Percentiles rank a stretch among this genome's conserved stretches.
These are phyloP conservation scores for Palythoa heliodiscus DNA, from an alignment of 92 coral and sea anemone genomes.

Conservation along the genomic window DNA sequence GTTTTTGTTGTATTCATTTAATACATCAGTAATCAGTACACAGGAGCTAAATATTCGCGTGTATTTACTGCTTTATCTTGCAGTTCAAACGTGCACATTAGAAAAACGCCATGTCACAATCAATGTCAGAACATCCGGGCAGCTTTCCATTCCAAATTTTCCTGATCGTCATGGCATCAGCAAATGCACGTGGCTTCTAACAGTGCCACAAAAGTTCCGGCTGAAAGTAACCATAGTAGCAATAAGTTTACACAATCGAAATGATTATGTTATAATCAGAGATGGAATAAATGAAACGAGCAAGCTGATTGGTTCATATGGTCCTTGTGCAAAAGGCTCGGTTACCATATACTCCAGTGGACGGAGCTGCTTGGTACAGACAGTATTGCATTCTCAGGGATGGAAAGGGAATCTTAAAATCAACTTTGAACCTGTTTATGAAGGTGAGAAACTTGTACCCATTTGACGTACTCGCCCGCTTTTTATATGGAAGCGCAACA, in stretches of 20 bases:
- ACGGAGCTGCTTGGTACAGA: slow-evolving; percentile 15
- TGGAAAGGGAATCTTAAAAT: slow-evolving; percentile 29
- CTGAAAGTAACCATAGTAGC: slow-evolving; percentile 22
- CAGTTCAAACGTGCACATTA: slow-evolving; percentile 33
- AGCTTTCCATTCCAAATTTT: slow-evolving; percentile 11
- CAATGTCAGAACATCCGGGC: slow-evolving; percentile 15
- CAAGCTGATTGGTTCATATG: slow-evolving; percentile 37
- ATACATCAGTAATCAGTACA: too few species aligned
- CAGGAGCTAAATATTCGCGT: not conserved
- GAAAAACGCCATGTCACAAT: not conserved
- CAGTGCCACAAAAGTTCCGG: slow-evolving; percentile 8
- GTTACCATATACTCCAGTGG: slow-evolving; percentile 25
- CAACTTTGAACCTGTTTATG: slow-evolving; percentile 1
- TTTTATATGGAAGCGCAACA: too few species aligned
- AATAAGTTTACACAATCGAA: slow-evolving; percentile 3
- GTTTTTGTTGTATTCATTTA: not conserved
- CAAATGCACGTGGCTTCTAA: slow-evolving; percentile 21
- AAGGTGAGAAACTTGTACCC: not conserved
- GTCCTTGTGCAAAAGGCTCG: slow-evolving; percentile 33
- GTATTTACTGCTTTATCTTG: not conserved
- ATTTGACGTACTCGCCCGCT: not conserved
- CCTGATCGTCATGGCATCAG: not conserved
- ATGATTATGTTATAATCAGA: slow-evolving; percentile 28
- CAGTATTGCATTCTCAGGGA: slow-evolving; percentile 17
- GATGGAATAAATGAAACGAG: slow-evolving; percentile 36